Evolutionary conservation across 1,140 invertebrate genomes (phyloP), one percentile per base, ranked within the genome.

Genomic region (Cardiocondyla obscurior): DNA sequence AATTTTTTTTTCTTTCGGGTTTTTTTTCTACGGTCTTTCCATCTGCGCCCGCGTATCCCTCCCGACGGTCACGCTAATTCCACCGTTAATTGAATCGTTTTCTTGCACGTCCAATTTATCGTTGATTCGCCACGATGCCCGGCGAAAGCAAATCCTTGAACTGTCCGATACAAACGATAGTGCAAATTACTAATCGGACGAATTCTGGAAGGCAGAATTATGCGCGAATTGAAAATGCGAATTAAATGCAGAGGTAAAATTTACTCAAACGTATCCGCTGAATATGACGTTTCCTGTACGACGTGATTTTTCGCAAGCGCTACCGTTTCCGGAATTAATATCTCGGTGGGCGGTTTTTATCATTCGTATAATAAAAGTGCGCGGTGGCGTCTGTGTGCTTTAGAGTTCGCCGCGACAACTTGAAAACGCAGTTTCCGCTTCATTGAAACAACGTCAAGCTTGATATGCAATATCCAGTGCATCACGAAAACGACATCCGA

Each of bases 21-120:
- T 64, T 53, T 12, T 65, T 79, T 39, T 86, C 82, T 85, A 72
- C 72, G 67, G 51, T 30, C 81, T 87, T 67, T 8, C 22, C 42
- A 53, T 79, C 62, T 53, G 16, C 30, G 62, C 33, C 30, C 36
- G 33, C 49, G 19, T 51, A 79, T 79, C 25, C 73, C 36, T 42
- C 33, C 39, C 72, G 53, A 70, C 60, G 73, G 46, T 83, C 77
- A 81, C 81, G 84, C 55, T 84, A 85, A 81, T 86, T 89, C 51
- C 62, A 10, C 33, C 62, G 83, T 86, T 88, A 90, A 90, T 90
- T 86, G 87, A 87, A 91, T 89, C 89, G 89, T 87, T 90, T n/a
- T 90, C 85, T 82, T 79, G 36, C 10, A 19, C 62, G 22, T 79
- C 33, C 33, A 53, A 36, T 51, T 65, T 51, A 39, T 51, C 28